Evolutionary conservation across 2,113 vertebrate genomes (phyloP).

Genomic region (Hoplias malabaricus): DNA sequence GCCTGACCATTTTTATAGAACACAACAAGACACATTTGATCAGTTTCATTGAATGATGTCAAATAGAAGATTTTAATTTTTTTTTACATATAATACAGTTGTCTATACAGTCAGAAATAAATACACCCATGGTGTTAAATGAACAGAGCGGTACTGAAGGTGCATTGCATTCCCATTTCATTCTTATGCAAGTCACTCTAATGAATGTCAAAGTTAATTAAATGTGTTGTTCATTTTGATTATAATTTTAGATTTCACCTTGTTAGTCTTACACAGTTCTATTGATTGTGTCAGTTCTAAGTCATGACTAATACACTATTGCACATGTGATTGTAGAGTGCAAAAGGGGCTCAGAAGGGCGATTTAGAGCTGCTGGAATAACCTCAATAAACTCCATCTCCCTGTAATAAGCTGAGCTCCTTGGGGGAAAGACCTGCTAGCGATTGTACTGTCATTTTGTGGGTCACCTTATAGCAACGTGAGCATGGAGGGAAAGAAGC

Average conservation of each 20-base stretch:
- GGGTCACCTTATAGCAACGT: conserved; percentile 47
- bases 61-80: no score
- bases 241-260: not conserved
- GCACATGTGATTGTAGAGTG: conserved; percentile 32
- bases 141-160: not conserved
- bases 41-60: no score
- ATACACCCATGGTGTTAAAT: not conserved
- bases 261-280: not conserved
- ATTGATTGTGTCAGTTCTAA: not conserved
- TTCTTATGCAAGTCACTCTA: conserved; percentile 26
- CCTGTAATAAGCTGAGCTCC: conserved; percentile 52
- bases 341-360: conserved; percentile 45
- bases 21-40: no score
- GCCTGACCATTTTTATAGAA: no score
- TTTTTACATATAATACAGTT: no score
- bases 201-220: conserved; percentile 9
- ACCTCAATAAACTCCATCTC: conserved; percentile 50
- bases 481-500: not conserved
- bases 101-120: no score
- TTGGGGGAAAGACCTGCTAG: conserved; percentile 46
- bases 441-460: conserved; percentile 50
- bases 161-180: conserved; percentile 5
- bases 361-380: conserved; percentile 53
- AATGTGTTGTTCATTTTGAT: not conserved
- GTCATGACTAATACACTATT: conserved; percentile 18